A percentile compares a stretch with the other conserved stretches of the same genome.
Conservation (phyloP, 2,113 vertebrate genomes). For the Ciconia stormi region DNA sequence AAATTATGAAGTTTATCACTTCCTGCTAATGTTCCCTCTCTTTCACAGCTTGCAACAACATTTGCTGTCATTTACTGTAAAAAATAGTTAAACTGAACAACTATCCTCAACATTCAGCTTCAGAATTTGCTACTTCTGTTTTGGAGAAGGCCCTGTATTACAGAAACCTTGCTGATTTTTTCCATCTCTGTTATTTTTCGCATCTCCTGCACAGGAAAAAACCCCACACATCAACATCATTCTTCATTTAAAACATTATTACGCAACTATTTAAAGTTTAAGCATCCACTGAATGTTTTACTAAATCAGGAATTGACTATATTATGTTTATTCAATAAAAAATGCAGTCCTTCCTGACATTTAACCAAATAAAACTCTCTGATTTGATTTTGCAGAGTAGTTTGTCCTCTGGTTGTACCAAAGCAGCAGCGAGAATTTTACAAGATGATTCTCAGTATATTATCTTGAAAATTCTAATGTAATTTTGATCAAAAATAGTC, state of each 20-base stretch:
- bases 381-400: neutral
- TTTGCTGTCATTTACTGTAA: neutral
- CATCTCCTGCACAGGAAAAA: neutral
- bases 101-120: neutral
- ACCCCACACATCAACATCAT: accelerated
- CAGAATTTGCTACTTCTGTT: neutral
- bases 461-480: neutral
- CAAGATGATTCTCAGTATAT: neutral
- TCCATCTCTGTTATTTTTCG: neutral
- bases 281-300: neutral
- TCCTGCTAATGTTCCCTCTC: neutral
- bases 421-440: neutral
- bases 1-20: neutral
- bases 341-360: neutral
- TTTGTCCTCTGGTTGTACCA: neutral
- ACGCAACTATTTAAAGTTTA: neutral
- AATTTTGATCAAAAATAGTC: neutral
- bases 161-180: neutral
- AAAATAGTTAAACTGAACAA: neutral
- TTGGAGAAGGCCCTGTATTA: neutral
- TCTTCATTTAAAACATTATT: neutral
- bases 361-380: neutral
- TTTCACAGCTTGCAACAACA: neutral
- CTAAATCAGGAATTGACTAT: neutral
- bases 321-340: neutral